Conservation (phyloP, 2,888 invertebrate species). For the Blastobasis adustella region DNA sequence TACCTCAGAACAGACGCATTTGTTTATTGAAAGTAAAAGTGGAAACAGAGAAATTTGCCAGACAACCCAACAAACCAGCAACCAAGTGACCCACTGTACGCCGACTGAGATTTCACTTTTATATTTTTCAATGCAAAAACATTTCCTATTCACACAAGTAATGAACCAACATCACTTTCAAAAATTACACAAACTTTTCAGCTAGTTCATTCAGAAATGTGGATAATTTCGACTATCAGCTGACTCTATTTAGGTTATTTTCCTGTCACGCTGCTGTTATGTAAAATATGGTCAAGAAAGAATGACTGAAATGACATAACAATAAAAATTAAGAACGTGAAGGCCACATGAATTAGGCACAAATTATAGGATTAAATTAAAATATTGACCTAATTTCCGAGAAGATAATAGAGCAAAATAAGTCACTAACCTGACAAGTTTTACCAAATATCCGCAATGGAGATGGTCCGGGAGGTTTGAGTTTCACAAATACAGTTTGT, state of each 20-base stretch:
- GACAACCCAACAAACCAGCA: conserved; percentile 58
- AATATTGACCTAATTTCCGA: background rate
- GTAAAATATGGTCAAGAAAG: conserved; percentile 26
- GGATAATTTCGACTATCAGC: conserved; percentile 24
- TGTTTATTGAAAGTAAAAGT: conserved; percentile 66
- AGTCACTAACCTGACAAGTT: conserved; percentile 63
- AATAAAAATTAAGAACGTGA: background rate
- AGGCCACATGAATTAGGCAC: background rate
- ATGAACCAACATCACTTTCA: conserved; percentile 4
- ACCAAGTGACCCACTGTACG: conserved; percentile 56
- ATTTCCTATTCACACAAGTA: background rate
- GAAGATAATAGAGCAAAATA: conserved; percentile 8
- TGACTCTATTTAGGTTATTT: conserved; percentile 42
- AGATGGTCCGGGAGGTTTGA: conserved; percentile 78
- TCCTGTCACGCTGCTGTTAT: conserved; percentile 33
- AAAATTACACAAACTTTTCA: conserved; percentile 14
- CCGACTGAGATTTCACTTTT: conserved; percentile 66
- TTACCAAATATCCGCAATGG: conserved; percentile 71
- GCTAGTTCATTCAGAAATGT: conserved; percentile 6
- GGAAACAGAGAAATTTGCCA: conserved; percentile 58
- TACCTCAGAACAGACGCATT: conserved; percentile 18
- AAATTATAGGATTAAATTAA: conserved; percentile 3
- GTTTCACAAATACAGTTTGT: conserved; percentile 81
- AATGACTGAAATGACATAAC: conserved; percentile 22
- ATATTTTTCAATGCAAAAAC: conserved; percentile 8